Evolutionary conservation across 2,888 invertebrate genomes (phyloP).

Genomic region (Zygothrica quintamaculata): DNA sequence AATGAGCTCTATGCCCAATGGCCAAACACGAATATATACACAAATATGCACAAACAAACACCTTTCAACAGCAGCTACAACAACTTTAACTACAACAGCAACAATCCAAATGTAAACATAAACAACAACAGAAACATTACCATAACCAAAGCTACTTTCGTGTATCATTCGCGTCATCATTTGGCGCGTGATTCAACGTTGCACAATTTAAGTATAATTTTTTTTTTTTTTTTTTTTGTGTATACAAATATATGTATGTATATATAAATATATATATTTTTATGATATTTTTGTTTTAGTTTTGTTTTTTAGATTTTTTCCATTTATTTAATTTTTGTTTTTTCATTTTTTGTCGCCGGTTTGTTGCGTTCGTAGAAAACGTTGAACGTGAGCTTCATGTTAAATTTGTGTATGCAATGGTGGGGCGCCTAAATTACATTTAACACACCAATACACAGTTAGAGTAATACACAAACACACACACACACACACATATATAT

Average conservation of each 20-base stretch:
- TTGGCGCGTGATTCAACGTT: slow-evolving; percentile 71
- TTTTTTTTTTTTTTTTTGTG: not conserved
- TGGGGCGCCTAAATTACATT: slow-evolving; percentile 40
- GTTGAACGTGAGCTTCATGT: slow-evolving; percentile 71
- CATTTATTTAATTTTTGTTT: slow-evolving; percentile 14
- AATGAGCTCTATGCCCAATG: slow-evolving; percentile 37
- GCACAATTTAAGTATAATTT: slow-evolving; percentile 51
- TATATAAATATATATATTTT: too few relatives aligned
- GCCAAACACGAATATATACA: slow-evolving; percentile 4
- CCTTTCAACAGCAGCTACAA: not conserved
- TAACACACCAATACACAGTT: too few relatives aligned
- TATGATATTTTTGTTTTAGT: slow-evolving; percentile 1
- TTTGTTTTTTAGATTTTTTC: slow-evolving; percentile 12
- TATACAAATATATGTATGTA: too few relatives aligned
- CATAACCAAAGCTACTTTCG: slow-evolving; percentile 43
- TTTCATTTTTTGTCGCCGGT: slow-evolving; percentile 48
- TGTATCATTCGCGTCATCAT: slow-evolving; percentile 46
- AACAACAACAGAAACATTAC: slow-evolving; percentile 17
- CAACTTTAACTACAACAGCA: slow-evolving; percentile 5
- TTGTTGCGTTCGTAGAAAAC: slow-evolving; percentile 59
- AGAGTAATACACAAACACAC: slow-evolving; percentile 5
- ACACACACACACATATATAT: not conserved
- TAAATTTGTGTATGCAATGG: slow-evolving; percentile 51
- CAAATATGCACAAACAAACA: slow-evolving; percentile 3
- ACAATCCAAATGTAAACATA: slow-evolving; percentile 31